Base-by-base conservation (phyloP, 2,888 invertebrate species). In the Danaus chrysippus region DNA sequence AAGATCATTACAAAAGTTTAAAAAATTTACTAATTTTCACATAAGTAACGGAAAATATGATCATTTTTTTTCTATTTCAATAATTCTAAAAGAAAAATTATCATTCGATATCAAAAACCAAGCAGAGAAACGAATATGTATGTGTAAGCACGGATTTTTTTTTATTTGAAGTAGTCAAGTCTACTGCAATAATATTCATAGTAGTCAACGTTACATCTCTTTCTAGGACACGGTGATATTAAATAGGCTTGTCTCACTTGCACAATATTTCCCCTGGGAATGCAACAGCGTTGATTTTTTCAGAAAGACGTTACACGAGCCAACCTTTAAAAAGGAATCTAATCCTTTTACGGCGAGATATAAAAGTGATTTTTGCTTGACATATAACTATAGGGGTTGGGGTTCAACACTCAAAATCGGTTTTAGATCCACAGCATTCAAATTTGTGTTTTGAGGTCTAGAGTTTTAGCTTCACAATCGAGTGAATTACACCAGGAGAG, bases 281-380 rank as follows among this genome's bases (percentile, higher is more conserved):
- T 62, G 66, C 64, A 63, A 62, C 68, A 64, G 64, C 57, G 59
- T 46, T 43, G 44, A 55, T 54, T 12, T 12, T 54, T 46, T 10
- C 19, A 42, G 52, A 67, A 57, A 2, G 58, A 49, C 46, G 6
- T 58, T 63, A 58, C 41, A 10, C 10, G 42, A 34, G 1, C 3
- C 1, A n/a, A 15, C 3, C 15, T 10, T n/a, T 10, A 13, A 2
- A 53, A 42, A n/a, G 34, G 10, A 65, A 64, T 63, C 11, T 19
- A 3, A 42, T 41, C 58, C 55, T 58, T 66, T 62, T 23, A 0
- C 0, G 0, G 0, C 15, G 10, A 0, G 0, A 0, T 1, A 41
- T 58, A 62, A 23, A 17, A 15, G 55, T 11, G 12, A 44, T 19
- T 54, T 55, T 62, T 23, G n/a, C 15, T 57, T 59, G 34, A 17